Conservation (phyloP, 1,140 invertebrate genomes). For the Acromyrmex echinatior region DNA sequence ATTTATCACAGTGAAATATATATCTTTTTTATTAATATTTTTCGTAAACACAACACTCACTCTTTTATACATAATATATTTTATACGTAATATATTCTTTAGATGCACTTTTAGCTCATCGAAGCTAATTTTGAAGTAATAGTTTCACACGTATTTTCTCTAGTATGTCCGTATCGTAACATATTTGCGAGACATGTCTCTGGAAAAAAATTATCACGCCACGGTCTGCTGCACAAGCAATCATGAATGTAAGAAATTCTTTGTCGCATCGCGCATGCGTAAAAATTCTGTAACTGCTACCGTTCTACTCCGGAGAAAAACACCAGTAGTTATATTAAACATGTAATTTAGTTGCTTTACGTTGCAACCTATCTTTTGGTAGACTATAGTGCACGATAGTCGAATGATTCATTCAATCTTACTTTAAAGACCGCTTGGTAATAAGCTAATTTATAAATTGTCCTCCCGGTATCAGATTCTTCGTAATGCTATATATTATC, state of each 20-base stretch:
- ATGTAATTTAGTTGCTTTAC: slow-evolving; percentile 20
- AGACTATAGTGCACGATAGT: neutral
- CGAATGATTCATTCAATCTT: slow-evolving; percentile 1
- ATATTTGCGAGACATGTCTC: neutral
- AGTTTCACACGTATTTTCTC: neutral
- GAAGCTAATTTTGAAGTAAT: neutral
- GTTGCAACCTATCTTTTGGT: slow-evolving; percentile 5
- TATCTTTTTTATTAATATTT: neutral
- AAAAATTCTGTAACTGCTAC: neutral
- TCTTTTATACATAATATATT: neutral
- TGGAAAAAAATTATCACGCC: slow-evolving; percentile 11
- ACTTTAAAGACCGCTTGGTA: neutral
- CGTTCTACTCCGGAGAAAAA: neutral
- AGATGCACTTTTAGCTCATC: neutral
- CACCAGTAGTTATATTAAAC: slow-evolving; percentile 19
- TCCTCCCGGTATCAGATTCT: neutral
- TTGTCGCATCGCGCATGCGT: neutral
- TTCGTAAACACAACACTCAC: neutral
- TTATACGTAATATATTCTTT: neutral
- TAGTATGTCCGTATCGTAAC: neutral
- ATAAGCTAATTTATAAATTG: slow-evolving; percentile 47
- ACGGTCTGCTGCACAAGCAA: neutral
- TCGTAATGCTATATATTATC: slow-evolving; percentile 27
- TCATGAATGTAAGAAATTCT: neutral
- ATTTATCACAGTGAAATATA: neutral